Evolutionary conservation across 2,113 vertebrate genomes (phyloP), one percentile per base, ranked within the genome.

Genomic region (Cyanoderma ruficeps): DNA sequence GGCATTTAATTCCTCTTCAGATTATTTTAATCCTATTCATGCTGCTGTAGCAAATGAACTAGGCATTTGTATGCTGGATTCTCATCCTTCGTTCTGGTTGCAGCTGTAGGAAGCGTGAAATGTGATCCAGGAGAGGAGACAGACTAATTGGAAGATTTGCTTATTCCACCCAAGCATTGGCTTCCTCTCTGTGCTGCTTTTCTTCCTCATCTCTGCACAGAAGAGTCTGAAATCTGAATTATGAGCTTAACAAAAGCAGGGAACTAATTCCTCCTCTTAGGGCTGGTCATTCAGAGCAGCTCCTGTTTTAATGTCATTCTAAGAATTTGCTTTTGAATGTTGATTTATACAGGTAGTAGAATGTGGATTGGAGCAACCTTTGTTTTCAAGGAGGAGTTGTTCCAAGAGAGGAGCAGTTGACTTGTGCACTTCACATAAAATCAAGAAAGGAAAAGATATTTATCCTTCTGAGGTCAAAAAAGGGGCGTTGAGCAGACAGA

Each of bases 21-120:
- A 95, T 96, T 85, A 77, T 93, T 94, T 68, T 91, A 91, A 92
- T 95, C 95, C 91, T 96, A 90, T 93, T 95, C 72, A 68, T 77
- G 87, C 92, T 49, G 68, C 92, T 67, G 6, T 63, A 78, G 83
- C 42, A 81, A 95, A 91, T 84, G 86, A 87, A 78, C 78, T 69
- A 60, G 93, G 75, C 90, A 94, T 97, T 96, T 94, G 96, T 96
- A 69, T 87, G 75, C 84, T 39, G 83, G 91, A 49, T 50, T 77
- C 94, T 94, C 49, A 20, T 82, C 47, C 96, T 90, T 94, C 52
- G 2, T 77, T 87, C 75, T 91, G 82, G 64, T 59, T 41, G 93
- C 92, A 81, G 94, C 92, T 89, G 94, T 72, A 56, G 87, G 81
- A 79, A 94, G 90, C 82, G 16, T 87, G 91, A 89, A 96, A 93